These are phyloP conservation scores for Zenarchopterus dispar DNA, from an alignment of 2,797 vertebrate species.

Conservation along the genomic window DNA sequence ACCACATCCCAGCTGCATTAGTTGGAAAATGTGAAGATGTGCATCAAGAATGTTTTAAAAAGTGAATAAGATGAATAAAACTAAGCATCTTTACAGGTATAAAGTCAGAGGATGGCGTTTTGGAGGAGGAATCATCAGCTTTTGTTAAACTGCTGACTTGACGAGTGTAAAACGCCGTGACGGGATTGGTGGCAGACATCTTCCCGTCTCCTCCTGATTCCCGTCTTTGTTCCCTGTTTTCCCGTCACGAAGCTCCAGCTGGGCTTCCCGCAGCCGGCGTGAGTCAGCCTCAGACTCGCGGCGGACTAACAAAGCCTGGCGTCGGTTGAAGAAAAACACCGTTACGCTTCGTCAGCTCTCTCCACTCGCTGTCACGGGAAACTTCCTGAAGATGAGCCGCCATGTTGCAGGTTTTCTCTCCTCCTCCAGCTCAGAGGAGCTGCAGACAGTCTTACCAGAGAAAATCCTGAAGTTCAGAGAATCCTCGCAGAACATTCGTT, in stretches of 20 bases:
- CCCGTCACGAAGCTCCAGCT: slow-evolving; percentile 21
- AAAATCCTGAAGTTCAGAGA: no score
- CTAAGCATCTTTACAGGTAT: no score
- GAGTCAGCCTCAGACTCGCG: slow-evolving; percentile 25
- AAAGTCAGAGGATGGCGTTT: no score
- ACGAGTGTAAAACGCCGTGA: not conserved
- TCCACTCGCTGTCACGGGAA: slow-evolving; percentile 56
- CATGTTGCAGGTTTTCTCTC: slow-evolving; percentile 32
- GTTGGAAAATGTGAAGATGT: no score
- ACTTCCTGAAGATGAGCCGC: slow-evolving; percentile 59
- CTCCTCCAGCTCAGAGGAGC: slow-evolving; percentile 16
- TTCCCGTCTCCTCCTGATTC: slow-evolving; percentile 15
- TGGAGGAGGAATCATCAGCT: no score
- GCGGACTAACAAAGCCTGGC: slow-evolving; percentile 47
- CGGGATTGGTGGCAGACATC: slow-evolving; percentile 6
- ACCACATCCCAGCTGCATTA: no score
- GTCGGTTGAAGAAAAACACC: slow-evolving; percentile 39
- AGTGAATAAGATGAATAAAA: no score
- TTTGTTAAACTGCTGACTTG: not conserved
- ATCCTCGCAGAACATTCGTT: slow-evolving; percentile 4
- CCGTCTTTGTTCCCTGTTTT: slow-evolving; percentile 4
- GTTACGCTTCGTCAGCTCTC: slow-evolving; percentile 55
- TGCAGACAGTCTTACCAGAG: not conserved
- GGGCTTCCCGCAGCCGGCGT: slow-evolving; percentile 24
- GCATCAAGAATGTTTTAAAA: no score